Conservation (phyloP, 2,797 vertebrate species). For the Argentina silus region DNA sequence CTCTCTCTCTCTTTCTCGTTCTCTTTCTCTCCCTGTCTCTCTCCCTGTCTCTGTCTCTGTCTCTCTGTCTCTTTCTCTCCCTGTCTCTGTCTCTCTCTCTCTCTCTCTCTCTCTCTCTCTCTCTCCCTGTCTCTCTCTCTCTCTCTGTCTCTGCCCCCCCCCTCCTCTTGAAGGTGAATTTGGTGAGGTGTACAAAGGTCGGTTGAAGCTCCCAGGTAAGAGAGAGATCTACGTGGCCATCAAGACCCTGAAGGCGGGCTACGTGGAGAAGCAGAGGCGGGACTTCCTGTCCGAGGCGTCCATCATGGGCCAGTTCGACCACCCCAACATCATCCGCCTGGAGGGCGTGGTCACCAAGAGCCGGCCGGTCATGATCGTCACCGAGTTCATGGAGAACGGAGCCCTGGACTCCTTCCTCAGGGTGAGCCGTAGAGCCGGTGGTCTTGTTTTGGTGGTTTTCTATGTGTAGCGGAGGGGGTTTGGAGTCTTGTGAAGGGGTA, state of each 20-base stretch:
- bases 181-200: constrained; percentile 97
- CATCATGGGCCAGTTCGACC: constrained; percentile 99
- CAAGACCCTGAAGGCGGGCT: constrained; percentile 97
- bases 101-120: too few species aligned
- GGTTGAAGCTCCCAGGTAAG: constrained; percentile 95
- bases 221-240: constrained; percentile 97
- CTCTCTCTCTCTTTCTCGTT: too few species aligned
- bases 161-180: constrained; percentile 88
- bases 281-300: constrained; percentile 98
- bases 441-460: constrained; percentile 14
- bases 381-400: constrained; percentile 99
- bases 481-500: too few species aligned
- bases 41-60: too few species aligned
- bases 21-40: too few species aligned
- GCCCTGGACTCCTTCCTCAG: constrained; percentile 97
- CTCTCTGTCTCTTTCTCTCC: too few species aligned
- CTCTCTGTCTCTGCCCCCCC: constrained; percentile 8
- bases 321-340: constrained; percentile 96
- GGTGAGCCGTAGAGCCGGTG: constrained; percentile 75
- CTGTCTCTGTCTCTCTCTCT: too few species aligned
- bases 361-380: constrained; percentile 98
- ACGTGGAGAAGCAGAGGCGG: constrained; percentile 94
- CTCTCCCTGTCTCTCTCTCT: too few species aligned
- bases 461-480: too few species aligned
- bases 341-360: constrained; percentile 99